Evolutionary conservation across 2,797 vertebrate genomes (phyloP).

Genomic region (Steatocranus sp.): DNA sequence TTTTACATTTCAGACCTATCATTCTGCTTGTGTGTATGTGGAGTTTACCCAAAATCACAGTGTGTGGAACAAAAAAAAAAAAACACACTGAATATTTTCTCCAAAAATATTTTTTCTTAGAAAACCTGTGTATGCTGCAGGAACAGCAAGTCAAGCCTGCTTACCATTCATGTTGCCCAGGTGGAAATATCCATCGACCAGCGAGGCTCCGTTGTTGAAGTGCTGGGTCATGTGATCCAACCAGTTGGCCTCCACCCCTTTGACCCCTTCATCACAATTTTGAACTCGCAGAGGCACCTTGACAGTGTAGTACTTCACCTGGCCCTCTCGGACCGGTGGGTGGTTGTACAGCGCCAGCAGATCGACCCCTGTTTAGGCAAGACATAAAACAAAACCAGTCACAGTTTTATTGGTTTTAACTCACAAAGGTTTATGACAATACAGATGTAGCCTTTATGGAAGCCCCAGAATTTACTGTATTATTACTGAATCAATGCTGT

Average conservation of each 20-base stretch:
- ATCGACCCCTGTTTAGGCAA: slow-evolving; percentile 72
- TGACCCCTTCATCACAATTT: slow-evolving; percentile 80
- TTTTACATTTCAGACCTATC: neutral
- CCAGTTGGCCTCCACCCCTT: slow-evolving; percentile 91
- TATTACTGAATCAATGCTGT: slow-evolving; percentile 4
- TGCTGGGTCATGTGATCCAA: slow-evolving; percentile 98
- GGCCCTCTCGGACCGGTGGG: slow-evolving; percentile 75
- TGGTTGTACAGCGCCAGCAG: slow-evolving; percentile 91
- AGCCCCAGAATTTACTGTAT: neutral
- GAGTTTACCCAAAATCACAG: neutral
- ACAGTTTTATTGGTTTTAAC: neutral
- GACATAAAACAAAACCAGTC: neutral
- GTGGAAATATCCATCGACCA: slow-evolving; percentile 91
- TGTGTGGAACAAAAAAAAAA: neutral
- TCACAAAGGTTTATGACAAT: neutral
- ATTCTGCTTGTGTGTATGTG: neutral
- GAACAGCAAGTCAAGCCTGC: neutral
- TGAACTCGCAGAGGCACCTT: slow-evolving; percentile 91
- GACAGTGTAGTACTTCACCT: slow-evolving; percentile 88
- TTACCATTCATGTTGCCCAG: slow-evolving; percentile 83
- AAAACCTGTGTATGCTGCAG: neutral
- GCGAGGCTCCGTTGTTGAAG: slow-evolving; percentile 90
- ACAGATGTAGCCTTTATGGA: slow-evolving; percentile 2
- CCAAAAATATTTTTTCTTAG: neutral
- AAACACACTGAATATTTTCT: neutral